These are phyloP conservation scores for Rhinoraja longicauda DNA, from an alignment of 2,797 vertebrate species.

Conservation along the genomic window DNA sequence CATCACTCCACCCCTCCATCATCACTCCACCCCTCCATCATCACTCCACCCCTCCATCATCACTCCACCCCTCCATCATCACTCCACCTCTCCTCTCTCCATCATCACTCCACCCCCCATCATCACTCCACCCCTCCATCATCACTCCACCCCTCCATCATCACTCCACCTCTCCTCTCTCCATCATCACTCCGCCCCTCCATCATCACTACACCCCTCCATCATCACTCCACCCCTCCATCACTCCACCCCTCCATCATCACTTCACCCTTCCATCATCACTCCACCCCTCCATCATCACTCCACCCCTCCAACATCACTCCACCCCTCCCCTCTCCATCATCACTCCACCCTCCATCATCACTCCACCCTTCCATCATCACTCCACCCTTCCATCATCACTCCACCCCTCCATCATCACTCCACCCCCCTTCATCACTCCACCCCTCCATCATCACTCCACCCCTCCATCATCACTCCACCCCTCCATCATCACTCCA, in stretches of 20 bases:
- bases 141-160: no score
- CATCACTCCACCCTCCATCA: neutral
- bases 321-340: neutral
- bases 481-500: no score
- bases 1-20: neutral
- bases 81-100: accelerated
- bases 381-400: no score
- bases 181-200: neutral
- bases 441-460: neutral
- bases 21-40: no score
- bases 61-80: no score
- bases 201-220: neutral
- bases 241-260: no score
- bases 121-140: neutral
- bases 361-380: neutral
- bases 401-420: neutral
- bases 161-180: neutral
- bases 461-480: no score
- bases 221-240: no score
- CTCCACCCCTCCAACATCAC: no score
- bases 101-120: neutral
- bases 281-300: no score
- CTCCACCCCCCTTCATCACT: neutral
- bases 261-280: no score
- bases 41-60: accelerated